Percentiles rank a stretch among this genome's conserved stretches.
Conservation (phyloP, 2,113 vertebrate species). For the Hepsetus odoe region DNA sequence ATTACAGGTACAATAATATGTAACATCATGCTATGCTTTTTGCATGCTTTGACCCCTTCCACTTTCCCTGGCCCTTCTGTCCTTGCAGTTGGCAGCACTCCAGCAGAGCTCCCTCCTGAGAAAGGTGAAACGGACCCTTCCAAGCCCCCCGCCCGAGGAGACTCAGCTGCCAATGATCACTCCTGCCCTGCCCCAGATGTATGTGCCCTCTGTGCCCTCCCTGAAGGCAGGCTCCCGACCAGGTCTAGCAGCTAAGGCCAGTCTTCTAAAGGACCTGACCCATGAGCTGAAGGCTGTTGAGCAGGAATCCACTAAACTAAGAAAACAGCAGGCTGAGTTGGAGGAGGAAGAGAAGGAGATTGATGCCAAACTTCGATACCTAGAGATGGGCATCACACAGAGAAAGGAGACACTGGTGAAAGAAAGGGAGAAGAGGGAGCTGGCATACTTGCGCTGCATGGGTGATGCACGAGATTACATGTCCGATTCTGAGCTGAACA, state of each 20-base stretch:
- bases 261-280: conserved; percentile 93
- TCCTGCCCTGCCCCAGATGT: conserved; percentile 85
- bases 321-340: conserved; percentile 96
- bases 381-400: conserved; percentile 95
- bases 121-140: conserved; percentile 97
- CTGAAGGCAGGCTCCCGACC: conserved; percentile 77
- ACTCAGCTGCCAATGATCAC: conserved; percentile 87
- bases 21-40: conserved; percentile 40
- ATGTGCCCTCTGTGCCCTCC: conserved; percentile 83
- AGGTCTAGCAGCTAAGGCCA: conserved; percentile 86
- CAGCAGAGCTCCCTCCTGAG: conserved; percentile 91
- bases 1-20: conserved; percentile 20
- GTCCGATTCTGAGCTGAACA: conserved; percentile 95
- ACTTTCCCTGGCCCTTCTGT: conserved; percentile 54
- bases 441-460: conserved; percentile 88
- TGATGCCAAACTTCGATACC: conserved; percentile 94
- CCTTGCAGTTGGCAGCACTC: conserved; percentile 85
- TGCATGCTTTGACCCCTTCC: conserved; percentile 63
- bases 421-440: conserved; percentile 87
- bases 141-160: conserved; percentile 96
- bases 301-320: conserved; percentile 94
- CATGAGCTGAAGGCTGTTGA: conserved; percentile 96
- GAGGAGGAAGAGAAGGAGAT: conserved; percentile 99
- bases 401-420: conserved; percentile 94
- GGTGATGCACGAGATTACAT: conserved; percentile 92